Evolutionary conservation across 2,797 vertebrate genomes (phyloP).

Genomic region (Spheniscus humboldti): DNA sequence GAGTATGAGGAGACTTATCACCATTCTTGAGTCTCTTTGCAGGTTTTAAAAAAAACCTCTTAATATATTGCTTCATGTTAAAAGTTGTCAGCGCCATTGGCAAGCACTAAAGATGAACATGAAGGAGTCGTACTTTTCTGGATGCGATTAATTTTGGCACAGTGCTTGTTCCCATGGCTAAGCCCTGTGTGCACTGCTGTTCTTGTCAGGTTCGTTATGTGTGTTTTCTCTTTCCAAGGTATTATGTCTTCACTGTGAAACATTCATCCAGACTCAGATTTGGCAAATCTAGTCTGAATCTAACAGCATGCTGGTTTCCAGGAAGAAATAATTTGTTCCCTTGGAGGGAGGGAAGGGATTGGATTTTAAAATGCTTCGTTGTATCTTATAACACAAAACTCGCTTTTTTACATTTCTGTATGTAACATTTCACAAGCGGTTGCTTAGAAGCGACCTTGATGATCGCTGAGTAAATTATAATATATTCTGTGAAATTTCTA

Average conservation of each 20-base stretch:
- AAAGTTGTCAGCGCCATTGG: not conserved
- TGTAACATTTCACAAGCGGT: not conserved
- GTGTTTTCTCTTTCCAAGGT: constrained; percentile 18
- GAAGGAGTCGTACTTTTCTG: constrained; percentile 16
- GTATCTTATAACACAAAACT: not conserved
- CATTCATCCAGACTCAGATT: not conserved
- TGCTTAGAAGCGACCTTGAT: not conserved
- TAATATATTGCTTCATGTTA: not conserved
- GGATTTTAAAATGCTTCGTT: not conserved
- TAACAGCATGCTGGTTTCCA: constrained; percentile 2
- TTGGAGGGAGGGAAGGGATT: not conserved
- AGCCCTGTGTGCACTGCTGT: constrained; percentile 21
- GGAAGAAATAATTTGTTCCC: constrained; percentile 22
- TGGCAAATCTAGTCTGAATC: constrained; percentile 1
- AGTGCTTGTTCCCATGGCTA: not conserved
- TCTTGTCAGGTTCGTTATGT: constrained; percentile 30
- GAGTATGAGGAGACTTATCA: not conserved
- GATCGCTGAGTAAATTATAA: not conserved
- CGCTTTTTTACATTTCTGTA: not conserved
- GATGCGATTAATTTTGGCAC: constrained; percentile 17
- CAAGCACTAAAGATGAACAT: not conserved
- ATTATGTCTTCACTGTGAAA: constrained; percentile 17
- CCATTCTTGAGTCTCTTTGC: not conserved
- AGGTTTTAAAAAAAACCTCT: not conserved
- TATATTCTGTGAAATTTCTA: not conserved